Conservation (phyloP, 1,140 invertebrate species). For the Plodia interpunctella region DNA sequence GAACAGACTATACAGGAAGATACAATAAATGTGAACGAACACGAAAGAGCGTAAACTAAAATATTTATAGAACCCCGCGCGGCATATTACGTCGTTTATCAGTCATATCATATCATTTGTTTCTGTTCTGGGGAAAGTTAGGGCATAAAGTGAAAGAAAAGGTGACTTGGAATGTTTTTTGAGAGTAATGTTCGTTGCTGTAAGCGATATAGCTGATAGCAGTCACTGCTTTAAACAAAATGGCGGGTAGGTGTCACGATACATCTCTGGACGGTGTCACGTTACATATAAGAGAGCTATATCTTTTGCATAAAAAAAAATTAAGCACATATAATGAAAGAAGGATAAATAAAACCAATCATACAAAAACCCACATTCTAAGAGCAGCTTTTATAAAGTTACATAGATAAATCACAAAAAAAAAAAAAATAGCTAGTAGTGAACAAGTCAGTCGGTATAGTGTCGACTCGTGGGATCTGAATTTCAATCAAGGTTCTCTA, state of each 20-base stretch:
- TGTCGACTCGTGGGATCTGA: neutral
- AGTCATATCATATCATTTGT: constrained; percentile 7
- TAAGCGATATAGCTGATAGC: neutral
- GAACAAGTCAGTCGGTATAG: neutral
- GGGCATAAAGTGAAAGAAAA: neutral
- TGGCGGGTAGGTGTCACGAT: too few species aligned
- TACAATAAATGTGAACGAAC: constrained; percentile 7
- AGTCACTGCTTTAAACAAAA: neutral
- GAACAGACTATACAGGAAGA: neutral
- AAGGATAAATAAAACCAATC: too few species aligned
- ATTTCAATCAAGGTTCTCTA: neutral
- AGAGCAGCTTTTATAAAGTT: too few species aligned
- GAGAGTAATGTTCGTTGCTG: neutral
- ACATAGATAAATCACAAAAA: too few species aligned
- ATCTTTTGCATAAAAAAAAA: too few species aligned
- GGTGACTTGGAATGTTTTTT: neutral
- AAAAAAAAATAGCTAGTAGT: too few species aligned
- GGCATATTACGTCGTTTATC: neutral
- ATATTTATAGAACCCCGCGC: neutral
- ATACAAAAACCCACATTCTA: too few species aligned
- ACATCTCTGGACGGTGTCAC: too few species aligned
- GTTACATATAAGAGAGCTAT: too few species aligned
- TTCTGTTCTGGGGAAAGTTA: constrained; percentile 1
- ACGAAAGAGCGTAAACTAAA: neutral
- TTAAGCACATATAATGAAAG: too few species aligned